Conservation (phyloP, 2,797 vertebrate species). For the Acomys russatus region DNA sequence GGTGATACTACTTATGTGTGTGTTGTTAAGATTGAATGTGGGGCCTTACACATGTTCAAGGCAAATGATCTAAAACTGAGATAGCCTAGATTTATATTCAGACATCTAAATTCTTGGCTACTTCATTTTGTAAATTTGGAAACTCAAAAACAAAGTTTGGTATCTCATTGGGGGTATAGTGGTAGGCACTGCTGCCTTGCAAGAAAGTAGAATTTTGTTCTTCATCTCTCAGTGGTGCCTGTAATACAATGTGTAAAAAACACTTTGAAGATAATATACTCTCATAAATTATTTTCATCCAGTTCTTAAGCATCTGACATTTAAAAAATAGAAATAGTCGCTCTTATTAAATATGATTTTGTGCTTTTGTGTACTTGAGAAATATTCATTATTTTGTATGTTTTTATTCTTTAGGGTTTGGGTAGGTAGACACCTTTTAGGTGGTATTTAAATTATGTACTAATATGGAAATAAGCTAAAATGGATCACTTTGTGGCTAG, state of each 20-base stretch:
- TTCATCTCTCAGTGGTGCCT: not conserved
- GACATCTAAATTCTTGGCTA: slow-evolving; percentile 58
- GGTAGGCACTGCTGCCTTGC: not conserved
- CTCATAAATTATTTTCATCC: slow-evolving; percentile 63
- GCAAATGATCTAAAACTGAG: not conserved
- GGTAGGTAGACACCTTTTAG: slow-evolving; percentile 58
- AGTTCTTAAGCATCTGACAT: slow-evolving; percentile 58
- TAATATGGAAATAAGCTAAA: slow-evolving; percentile 71
- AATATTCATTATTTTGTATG: slow-evolving; percentile 29
- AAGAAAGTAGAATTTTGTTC: slow-evolving; percentile 47
- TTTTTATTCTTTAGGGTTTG: slow-evolving; percentile 45
- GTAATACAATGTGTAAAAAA: slow-evolving; percentile 51
- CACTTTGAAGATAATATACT: slow-evolving; percentile 35
- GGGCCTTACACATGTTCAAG: not conserved
- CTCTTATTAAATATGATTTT: slow-evolving; percentile 61
- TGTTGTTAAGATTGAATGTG: not conserved
- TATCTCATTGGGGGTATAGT: not conserved
- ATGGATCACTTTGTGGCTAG: slow-evolving; percentile 66
- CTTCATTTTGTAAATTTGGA: slow-evolving; percentile 57
- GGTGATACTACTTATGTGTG: not conserved
- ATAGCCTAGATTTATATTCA: slow-evolving; percentile 51
- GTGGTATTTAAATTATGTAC: slow-evolving; percentile 72
- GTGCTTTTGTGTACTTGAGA: slow-evolving; percentile 50
- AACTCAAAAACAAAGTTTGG: slow-evolving; percentile 15
- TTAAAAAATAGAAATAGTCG: slow-evolving; percentile 59